phyloP scores from a whole-genome alignment of 2,113 vertebrate genomes.

The Vulpes ferrilata region DNA sequence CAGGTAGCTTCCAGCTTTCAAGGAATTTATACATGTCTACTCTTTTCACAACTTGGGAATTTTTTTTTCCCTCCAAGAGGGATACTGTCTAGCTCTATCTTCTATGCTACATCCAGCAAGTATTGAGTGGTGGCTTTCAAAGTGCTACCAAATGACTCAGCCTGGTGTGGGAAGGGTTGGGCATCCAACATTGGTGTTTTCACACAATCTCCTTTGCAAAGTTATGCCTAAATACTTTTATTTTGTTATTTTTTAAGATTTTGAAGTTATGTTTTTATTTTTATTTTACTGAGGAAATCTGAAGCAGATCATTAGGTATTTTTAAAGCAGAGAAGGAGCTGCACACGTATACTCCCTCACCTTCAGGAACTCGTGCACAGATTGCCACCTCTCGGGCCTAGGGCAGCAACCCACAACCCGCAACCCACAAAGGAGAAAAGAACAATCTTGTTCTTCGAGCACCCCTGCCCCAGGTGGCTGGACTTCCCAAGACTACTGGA shows the following conservation, averaged over 20 bases:
- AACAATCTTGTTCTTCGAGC: conserved; percentile 19
- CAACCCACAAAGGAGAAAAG: background rate
- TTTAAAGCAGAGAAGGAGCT: background rate
- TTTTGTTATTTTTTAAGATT: background rate
- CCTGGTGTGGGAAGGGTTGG: background rate
- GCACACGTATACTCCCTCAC: background rate
- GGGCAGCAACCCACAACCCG: background rate
- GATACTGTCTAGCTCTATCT: background rate
- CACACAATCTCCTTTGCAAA: background rate
- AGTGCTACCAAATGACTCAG: background rate
- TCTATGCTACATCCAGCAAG: background rate
- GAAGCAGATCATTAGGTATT: background rate
- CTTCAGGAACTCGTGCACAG: background rate
- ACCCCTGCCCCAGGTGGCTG: background rate
- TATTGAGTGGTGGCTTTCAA: background rate
- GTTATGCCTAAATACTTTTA: background rate
- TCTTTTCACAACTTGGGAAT: background rate
- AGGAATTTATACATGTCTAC: background rate
- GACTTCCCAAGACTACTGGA: conserved; percentile 30
- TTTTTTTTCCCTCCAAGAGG: background rate
- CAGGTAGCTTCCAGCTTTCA: background rate
- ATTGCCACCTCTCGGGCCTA: background rate
- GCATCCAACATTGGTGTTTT: background rate
- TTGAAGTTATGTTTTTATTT: background rate
- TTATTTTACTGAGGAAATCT: background rate